Conservation (phyloP, 2,797 vertebrate genomes). For the Alcedo quadribrachys region DNA sequence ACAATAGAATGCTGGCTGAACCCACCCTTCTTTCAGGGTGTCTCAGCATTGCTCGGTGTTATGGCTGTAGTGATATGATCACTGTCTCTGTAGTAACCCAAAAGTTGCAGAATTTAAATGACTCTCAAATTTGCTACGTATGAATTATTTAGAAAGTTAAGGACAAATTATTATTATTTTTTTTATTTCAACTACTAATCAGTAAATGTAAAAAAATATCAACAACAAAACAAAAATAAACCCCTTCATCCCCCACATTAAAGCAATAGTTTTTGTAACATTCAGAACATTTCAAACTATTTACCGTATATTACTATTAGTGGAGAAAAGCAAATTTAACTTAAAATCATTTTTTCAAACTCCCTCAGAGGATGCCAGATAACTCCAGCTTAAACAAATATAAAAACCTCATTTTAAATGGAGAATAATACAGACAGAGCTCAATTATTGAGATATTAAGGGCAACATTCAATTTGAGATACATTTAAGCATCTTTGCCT, state of each 20-base stretch:
- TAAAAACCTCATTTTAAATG: conserved; percentile 40
- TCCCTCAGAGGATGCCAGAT: conserved; percentile 39
- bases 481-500: conserved; percentile 65
- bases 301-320: conserved; percentile 18
- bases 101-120: background rate
- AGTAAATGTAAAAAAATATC: conserved; percentile 64
- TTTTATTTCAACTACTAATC: conserved; percentile 66
- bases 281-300: conserved; percentile 65
- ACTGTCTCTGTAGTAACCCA: background rate
- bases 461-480: conserved; percentile 64
- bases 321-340: conserved; percentile 64
- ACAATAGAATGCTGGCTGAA: background rate
- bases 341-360: conserved; percentile 42
- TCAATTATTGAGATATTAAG: conserved; percentile 57
- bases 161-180: background rate
- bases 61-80: background rate
- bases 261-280: conserved; percentile 61
- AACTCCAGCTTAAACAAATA: conserved; percentile 56
- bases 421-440: conserved; percentile 51
- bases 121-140: background rate
- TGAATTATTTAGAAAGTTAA: conserved; percentile 56
- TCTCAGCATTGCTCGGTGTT: background rate
- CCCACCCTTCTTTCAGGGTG: background rate
- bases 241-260: conserved; percentile 47
- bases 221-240: conserved; percentile 59